Base-by-base conservation (phyloP, 2,113 vertebrate species). In the Cyphomyrus discorhynchus region DNA sequence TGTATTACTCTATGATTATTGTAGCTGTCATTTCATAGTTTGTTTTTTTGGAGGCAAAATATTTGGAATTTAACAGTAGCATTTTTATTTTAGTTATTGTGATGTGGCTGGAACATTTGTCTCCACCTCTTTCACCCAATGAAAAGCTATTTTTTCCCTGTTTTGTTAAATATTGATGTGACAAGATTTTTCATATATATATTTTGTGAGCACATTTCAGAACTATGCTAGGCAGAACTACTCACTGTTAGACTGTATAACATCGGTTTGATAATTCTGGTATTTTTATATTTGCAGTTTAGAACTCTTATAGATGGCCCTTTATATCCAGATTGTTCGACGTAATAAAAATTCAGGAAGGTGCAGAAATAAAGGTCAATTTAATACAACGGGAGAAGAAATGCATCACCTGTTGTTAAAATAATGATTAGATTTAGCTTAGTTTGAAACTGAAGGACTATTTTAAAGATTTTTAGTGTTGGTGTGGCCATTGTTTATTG, bases 11-110 rank as follows among this genome's bases (percentile, higher is more conserved):
- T 66, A 10, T 31, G 27, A 70, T 70, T 92, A 92, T 93, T 93
- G 93, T 93, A 91, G 93, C 93, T 95, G 94, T 92, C 92, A 94
- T 95, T 94, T 92, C 93, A 94, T 95, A 95, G 92, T 94, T 93
- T 94, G 94, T 94, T 94, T 93, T 56, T 92, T 94, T 86, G 91
- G 92, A 90, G 91, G 91, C 92, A 90, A 50, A 42, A 13, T 85
- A 24, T 87, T n/a, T 92, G 89, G 86, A 39, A 87, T 86, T 49
- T 88, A 31, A 53, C 50, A 77, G 52, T 31, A 58, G 86, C 24
- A 42, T 47, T 62, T 74, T 47, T 80, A 82, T 53, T 17, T 31
- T 83, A 39, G 35, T 88, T 3, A 31, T 46, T 49, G 42, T 56
- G 86, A 88, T 87, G 42, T 89, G 24, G 66, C 85, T 47, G 87